Percentiles rank a stretch among this genome's conserved stretches.
Evolutionary conservation across 2,113 vertebrate species (phyloP).

Genomic region (Delphinapterus leucas): DNA sequence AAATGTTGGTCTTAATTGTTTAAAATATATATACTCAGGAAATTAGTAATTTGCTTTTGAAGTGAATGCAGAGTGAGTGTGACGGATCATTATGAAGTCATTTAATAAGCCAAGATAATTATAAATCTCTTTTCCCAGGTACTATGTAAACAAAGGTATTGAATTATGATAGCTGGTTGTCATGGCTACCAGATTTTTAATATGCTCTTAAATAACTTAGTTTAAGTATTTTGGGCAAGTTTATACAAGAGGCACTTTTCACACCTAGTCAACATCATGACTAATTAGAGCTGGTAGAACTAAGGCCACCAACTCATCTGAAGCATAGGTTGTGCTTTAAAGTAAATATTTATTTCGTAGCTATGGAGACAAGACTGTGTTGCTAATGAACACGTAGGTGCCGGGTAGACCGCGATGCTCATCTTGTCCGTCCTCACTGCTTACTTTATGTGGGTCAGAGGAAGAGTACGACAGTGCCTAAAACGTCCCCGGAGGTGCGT

Average conservation of each 20-base stretch:
- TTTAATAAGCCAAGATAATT: neutral
- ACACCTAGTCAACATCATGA: neutral
- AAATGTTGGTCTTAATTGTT: neutral
- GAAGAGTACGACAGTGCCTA: fast-evolving
- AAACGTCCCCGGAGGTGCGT: neutral
- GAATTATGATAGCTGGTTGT: neutral
- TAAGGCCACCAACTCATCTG: neutral
- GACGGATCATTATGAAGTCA: neutral
- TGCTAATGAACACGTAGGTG: fast-evolving
- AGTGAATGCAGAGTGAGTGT: neutral
- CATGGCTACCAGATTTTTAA: neutral
- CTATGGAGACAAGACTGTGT: neutral
- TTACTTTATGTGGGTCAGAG: neutral
- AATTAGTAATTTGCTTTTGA: neutral
- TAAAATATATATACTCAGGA: neutral
- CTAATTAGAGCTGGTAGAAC: neutral
- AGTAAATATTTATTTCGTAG: neutral
- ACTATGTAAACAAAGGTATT: neutral
- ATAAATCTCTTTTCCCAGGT: neutral
- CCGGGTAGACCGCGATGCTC: fast-evolving
- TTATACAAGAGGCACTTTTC: neutral
- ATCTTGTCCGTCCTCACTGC: neutral
- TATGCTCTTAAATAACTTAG: neutral
- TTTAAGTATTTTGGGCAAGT: neutral
- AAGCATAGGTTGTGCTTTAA: neutral